A percentile compares a stretch with the other conserved stretches of the same genome.
Evolutionary conservation across 2,797 vertebrate species (phyloP).

Genomic region (Coranthus polyacanthus): DNA sequence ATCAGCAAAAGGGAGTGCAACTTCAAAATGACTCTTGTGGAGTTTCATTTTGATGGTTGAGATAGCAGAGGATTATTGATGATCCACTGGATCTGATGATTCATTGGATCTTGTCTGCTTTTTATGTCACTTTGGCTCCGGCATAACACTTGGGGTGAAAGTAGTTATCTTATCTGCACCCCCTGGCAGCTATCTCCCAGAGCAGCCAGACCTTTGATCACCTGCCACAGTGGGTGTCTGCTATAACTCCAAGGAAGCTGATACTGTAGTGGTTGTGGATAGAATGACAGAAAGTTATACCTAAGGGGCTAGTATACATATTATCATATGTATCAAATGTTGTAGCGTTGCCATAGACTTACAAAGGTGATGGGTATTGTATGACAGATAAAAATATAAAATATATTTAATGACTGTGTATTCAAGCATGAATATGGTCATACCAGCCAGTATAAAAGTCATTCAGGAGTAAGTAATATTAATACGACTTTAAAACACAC

Average conservation of each 20-base stretch:
- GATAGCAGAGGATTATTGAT: slow-evolving; percentile 63
- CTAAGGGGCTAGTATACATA: neutral
- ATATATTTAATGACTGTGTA: neutral
- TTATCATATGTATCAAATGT: slow-evolving; percentile 19
- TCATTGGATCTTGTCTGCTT: slow-evolving; percentile 56
- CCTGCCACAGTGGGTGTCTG: slow-evolving; percentile 50
- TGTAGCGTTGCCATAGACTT: neutral
- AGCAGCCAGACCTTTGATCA: slow-evolving; percentile 65
- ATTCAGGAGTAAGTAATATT: too few relatives aligned
- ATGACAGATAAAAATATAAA: neutral
- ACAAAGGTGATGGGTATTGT: neutral
- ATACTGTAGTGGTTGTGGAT: slow-evolving; percentile 26
- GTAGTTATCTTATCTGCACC: slow-evolving; percentile 62
- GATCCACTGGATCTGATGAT: slow-evolving; percentile 60
- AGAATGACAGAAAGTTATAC: slow-evolving; percentile 24
- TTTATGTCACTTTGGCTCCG: slow-evolving; percentile 56
- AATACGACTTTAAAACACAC: too few relatives aligned
- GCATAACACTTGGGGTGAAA: slow-evolving; percentile 45
- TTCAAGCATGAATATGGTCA: too few relatives aligned
- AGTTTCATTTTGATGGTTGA: slow-evolving; percentile 55
- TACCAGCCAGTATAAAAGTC: too few relatives aligned
- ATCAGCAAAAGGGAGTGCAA: slow-evolving; percentile 46
- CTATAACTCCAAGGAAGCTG: slow-evolving; percentile 31
- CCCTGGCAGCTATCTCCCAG: slow-evolving; percentile 46
- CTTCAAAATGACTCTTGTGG: slow-evolving; percentile 42